Evolutionary conservation across 2,888 invertebrate genomes (phyloP).

Genomic region (Diarsia rubi): DNA sequence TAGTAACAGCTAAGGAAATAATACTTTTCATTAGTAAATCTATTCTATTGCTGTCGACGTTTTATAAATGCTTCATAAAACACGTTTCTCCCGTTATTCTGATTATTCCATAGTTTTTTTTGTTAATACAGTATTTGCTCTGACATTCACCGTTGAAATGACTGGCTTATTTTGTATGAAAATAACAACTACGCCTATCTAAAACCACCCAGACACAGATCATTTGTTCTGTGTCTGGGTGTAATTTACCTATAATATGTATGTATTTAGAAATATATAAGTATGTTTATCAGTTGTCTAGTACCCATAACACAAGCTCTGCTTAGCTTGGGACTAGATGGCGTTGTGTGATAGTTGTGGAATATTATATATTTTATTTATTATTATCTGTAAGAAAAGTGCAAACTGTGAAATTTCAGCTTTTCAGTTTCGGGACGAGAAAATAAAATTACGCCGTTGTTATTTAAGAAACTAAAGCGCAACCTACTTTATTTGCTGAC

Average conservation of each 20-base stretch:
- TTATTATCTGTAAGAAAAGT: no score
- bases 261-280: no score
- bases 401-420: no score
- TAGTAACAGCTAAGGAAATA: conserved; percentile 18
- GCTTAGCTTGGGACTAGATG: no score
- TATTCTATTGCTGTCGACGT: neutral
- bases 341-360: no score
- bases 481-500: neutral
- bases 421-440: neutral
- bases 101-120: neutral
- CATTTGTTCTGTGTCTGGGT: no score
- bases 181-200: neutral
- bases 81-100: conserved; percentile 1
- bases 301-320: no score
- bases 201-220: no score
- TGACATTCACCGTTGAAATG: neutral
- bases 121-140: neutral
- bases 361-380: no score
- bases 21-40: conserved; percentile 8
- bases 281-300: no score
- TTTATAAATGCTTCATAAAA: conserved; percentile 22
- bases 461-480: neutral
- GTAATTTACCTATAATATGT: no score
- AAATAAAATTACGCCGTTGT: neutral
- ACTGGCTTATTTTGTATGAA: conserved; percentile 3